phyloP scores from a whole-genome alignment of 2,888 invertebrate species.

The Carterocephalus palaemon region DNA sequence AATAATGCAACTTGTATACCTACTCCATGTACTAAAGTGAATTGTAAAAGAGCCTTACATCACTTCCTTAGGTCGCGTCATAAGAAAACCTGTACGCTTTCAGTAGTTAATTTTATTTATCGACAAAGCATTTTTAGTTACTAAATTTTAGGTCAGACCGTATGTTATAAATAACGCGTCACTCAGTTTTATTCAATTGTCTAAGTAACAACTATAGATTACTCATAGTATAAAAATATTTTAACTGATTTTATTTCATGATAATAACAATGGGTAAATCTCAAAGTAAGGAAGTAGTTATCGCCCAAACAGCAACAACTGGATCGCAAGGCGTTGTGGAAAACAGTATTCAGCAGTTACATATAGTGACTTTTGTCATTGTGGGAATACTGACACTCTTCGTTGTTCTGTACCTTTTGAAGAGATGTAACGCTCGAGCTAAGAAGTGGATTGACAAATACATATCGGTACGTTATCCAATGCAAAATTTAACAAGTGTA shows the following conservation, averaged over 20 bases:
- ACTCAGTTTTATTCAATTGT: not conserved
- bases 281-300: not conserved
- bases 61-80: not conserved
- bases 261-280: constrained; percentile 1
- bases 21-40: not conserved
- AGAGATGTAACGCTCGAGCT: not conserved
- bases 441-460: not conserved
- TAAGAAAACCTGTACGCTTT: not conserved
- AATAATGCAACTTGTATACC: not conserved
- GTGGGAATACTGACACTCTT: not conserved
- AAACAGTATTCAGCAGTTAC: not conserved
- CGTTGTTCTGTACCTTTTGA: not conserved
- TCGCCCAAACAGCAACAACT: no score
- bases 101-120: no score
- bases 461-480: not conserved
- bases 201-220: not conserved
- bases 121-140: no score
- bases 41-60: not conserved
- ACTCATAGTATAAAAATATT: not conserved
- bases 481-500: not conserved
- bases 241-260: not conserved
- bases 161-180: not conserved
- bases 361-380: not conserved
- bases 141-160: not conserved
- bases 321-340: no score